These are phyloP conservation scores for Mobula hypostoma DNA, from an alignment of 2,113 vertebrate species.

Conservation along the genomic window DNA sequence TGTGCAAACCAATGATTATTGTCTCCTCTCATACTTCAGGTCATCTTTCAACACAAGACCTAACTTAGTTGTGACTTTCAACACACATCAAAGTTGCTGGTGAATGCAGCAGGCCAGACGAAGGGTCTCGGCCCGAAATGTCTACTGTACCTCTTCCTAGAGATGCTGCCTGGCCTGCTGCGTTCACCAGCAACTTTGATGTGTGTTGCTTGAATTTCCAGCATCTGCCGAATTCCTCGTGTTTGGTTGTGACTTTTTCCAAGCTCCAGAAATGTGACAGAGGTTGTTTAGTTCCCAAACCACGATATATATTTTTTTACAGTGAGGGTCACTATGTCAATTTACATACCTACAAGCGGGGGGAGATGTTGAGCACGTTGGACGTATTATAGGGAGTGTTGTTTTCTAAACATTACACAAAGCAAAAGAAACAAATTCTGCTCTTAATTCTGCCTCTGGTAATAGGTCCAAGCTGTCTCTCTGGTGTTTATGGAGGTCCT, in stretches of 20 bases:
- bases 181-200: no score
- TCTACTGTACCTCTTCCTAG: no score
- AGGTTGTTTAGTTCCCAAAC: not conserved
- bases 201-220: no score
- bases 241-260: not conserved
- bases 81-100: no score
- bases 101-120: no score
- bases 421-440: not conserved
- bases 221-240: no score
- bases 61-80: not conserved
- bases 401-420: not conserved
- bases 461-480: not conserved
- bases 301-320: not conserved
- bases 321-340: not conserved
- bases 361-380: not conserved
- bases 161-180: no score
- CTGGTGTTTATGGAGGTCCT: slow-evolving; percentile 10
- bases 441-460: not conserved
- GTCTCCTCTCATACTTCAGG: not conserved
- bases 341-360: not conserved
- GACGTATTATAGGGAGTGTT: not conserved
- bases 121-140: no score
- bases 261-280: not conserved
- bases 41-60: not conserved
- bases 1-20: not conserved